Evolutionary conservation across 1,140 invertebrate genomes (phyloP).

Genomic region (Sitophilus oryzae): DNA sequence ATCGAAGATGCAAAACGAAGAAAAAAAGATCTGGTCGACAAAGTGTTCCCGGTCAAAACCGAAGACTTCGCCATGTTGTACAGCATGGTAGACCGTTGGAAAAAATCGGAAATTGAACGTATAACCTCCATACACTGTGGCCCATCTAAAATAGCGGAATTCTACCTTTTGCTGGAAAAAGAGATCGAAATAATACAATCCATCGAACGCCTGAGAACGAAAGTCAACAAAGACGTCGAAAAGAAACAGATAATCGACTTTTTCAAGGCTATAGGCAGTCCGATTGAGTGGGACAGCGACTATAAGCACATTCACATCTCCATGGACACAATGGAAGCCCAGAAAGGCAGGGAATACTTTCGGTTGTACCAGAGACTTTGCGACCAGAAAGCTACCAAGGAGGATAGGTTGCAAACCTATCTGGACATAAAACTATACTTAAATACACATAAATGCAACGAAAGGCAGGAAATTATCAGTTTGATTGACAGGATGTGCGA

Average conservation of each 20-base stretch:
- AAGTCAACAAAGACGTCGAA: constrained; percentile 49
- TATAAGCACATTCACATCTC: constrained; percentile 51
- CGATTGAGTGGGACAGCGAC: constrained; percentile 55
- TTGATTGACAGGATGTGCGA: constrained; percentile 58
- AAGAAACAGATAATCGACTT: constrained; percentile 53
- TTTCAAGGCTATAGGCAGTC: constrained; percentile 55
- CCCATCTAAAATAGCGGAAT: constrained; percentile 54
- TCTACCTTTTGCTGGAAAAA: constrained; percentile 55
- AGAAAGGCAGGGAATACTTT: constrained; percentile 56
- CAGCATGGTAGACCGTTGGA: constrained; percentile 57
- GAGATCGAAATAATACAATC: constrained; percentile 57
- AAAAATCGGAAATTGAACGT: constrained; percentile 51
- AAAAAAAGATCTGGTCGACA: constrained; percentile 50
- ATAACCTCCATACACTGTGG: constrained; percentile 53
- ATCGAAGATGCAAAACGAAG: constrained; percentile 48
- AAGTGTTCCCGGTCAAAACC: constrained; percentile 53
- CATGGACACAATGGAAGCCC: constrained; percentile 61
- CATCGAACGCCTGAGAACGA: constrained; percentile 54
- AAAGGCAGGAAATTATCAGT: constrained; percentile 50
- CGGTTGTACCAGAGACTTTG: constrained; percentile 52
- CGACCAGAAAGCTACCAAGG: constrained; percentile 44
- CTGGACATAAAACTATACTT: constrained; percentile 52
- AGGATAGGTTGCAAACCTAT: constrained; percentile 53
- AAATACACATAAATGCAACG: constrained; percentile 48
- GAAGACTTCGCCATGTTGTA: constrained; percentile 61